Evolutionary conservation across 2,888 invertebrate genomes (phyloP), one percentile per base, ranked within the genome.

Genomic region (Drosophila kanekoi): DNA sequence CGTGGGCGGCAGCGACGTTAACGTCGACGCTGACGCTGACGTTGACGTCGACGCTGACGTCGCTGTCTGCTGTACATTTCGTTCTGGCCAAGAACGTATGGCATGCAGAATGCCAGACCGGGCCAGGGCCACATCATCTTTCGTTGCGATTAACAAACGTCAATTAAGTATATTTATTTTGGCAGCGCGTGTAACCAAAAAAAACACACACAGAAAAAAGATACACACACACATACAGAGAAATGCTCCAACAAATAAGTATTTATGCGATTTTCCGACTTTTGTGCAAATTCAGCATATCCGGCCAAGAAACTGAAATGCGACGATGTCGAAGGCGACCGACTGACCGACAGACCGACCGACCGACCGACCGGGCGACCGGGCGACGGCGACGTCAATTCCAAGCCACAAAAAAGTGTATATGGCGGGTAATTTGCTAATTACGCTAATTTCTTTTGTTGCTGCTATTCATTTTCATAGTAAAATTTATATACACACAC

Each of bases 241-340:
- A 56, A 38, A 16, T 32, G 48, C 51, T 54, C 38, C 43, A 60
- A 60, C 44, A 38, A 41, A 62, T 61, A 61, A 49, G 71, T 75
- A 75, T 87, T 84, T 81, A 77, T 88, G 81, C 80, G 71, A 86
- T 68, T 77, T 75, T 79, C 71, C 81, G 79, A 62, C 72, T 89
- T 81, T 82, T 81, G 78, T 82, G 88, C 83, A 82, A 89, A 89
- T 85, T 89, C 86, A 86, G 89, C 89, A 87, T 87, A 87, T 89
- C 89, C 89, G 85, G 85, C 79, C 77, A 75, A 84, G 85, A 83
- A 84, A 87, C 87, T 84, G 81, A 86, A 86, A 81, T 83, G 87
- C 65, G 87, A 86, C 87, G 68, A 65, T 18, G 43, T 43, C 38
- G 58, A 78, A 74, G 84, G 62, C 81, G 61, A 60, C 75, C 61